These are phyloP conservation scores for Pterostichus madidus DNA, from an alignment of 2,888 invertebrate species.

Conservation along the genomic window DNA sequence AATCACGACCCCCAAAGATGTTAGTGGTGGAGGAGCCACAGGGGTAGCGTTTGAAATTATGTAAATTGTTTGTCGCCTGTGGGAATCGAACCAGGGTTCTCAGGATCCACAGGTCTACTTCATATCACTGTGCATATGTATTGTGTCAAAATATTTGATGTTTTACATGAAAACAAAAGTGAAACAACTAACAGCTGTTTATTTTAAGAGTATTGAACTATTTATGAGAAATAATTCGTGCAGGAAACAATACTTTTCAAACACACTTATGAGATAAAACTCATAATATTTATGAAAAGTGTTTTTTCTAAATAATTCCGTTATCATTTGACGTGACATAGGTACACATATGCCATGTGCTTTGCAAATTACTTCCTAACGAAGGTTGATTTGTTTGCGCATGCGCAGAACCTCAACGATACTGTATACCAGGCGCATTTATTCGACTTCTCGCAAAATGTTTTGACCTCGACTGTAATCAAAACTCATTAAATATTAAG, in stretches of 20 bases:
- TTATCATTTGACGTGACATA: slow-evolving; percentile 18
- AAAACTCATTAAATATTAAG: slow-evolving; percentile 64
- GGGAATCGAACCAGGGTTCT: no score
- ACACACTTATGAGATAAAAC: slow-evolving; percentile 5
- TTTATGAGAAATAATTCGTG: slow-evolving; percentile 16
- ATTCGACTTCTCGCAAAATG: slow-evolving; percentile 55
- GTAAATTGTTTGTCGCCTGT: no score
- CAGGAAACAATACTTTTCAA: slow-evolving; percentile 5
- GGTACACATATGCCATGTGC: not conserved
- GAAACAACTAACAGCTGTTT: not conserved
- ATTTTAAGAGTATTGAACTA: slow-evolving; percentile 14
- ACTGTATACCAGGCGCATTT: slow-evolving; percentile 17
- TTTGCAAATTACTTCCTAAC: not conserved
- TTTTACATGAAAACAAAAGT: no score
- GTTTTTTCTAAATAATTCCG: slow-evolving; percentile 3
- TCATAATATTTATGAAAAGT: not conserved
- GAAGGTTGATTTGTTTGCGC: slow-evolving; percentile 20
- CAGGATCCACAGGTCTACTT: no score
- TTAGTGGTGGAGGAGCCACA: no score
- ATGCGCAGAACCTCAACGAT: not conserved
- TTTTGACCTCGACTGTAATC: slow-evolving; percentile 62
- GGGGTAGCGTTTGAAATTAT: no score
- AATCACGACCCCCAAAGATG: no score
- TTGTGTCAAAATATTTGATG: no score
- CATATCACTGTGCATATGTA: no score